Percentiles rank a stretch among this genome's conserved stretches.
These are phyloP conservation scores for Chrysodeixis includens DNA, from an alignment of 2,888 invertebrate species.

Conservation along the genomic window DNA sequence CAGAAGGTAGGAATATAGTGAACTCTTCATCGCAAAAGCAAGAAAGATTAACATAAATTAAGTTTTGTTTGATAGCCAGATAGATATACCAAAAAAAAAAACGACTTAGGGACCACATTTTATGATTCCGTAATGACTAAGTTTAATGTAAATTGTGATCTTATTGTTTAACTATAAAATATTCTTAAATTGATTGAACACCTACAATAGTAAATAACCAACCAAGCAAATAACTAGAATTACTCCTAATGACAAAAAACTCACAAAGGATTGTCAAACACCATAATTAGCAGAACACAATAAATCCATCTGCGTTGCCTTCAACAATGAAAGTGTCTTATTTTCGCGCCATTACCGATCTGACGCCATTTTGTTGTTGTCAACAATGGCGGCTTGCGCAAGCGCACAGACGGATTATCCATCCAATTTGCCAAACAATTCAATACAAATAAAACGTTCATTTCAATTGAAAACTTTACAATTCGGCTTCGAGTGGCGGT, in stretches of 20 bases:
- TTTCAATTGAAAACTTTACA: conserved; percentile 69
- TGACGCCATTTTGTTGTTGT: conserved; percentile 67
- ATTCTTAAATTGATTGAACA: too few relatives aligned
- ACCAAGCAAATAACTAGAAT: not conserved
- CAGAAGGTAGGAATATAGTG: not conserved
- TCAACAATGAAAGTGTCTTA: conserved; percentile 63
- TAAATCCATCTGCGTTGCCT: conserved; percentile 40
- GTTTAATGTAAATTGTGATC: too few relatives aligned
- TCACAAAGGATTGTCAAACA: conserved; percentile 31
- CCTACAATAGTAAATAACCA: not conserved
- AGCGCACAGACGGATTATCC: conserved; percentile 75
- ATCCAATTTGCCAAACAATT: conserved; percentile 77
- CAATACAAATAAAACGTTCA: conserved; percentile 64
- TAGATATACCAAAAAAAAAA: too few relatives aligned
- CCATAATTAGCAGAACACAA: conserved; percentile 44
- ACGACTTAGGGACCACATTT: too few relatives aligned
- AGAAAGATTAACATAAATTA: too few relatives aligned
- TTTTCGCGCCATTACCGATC: conserved; percentile 65
- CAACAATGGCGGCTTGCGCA: conserved; percentile 70
- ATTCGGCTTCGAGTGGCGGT: conserved; percentile 75
- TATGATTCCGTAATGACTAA: too few relatives aligned
- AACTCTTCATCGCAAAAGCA: too few relatives aligned
- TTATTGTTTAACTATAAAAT: too few relatives aligned
- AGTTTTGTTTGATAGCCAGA: too few relatives aligned
- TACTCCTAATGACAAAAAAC: not conserved